These are phyloP conservation scores for Chaunax sp. DNA, from an alignment of 2,797 vertebrate species.

Conservation along the genomic window DNA sequence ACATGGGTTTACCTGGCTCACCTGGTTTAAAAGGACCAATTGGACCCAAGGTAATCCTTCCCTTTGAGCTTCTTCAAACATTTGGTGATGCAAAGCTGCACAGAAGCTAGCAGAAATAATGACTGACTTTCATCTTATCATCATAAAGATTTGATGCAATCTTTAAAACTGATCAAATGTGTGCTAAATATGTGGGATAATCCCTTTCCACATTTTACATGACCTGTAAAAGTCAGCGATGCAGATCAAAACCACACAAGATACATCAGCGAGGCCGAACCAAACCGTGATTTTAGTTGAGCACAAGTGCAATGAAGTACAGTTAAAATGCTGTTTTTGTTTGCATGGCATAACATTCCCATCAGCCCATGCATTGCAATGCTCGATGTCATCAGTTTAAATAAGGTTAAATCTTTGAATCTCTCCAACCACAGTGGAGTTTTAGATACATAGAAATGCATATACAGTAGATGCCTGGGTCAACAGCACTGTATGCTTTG, in stretches of 20 bases:
- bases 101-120: constrained; percentile 7
- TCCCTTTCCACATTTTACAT: constrained; percentile 6
- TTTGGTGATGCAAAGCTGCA: constrained; percentile 2
- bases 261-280: too few relatives aligned
- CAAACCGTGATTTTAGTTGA: too few relatives aligned
- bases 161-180: constrained; percentile 33
- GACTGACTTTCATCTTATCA: too few relatives aligned
- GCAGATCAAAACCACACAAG: too few relatives aligned
- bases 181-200: constrained; percentile 13
- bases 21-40: constrained; percentile 86
- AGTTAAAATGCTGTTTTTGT: too few relatives aligned
- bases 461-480: constrained; percentile 17
- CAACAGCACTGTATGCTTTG: constrained; percentile 42
- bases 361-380: too few relatives aligned
- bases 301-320: too few relatives aligned
- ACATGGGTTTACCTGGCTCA: constrained; percentile 86
- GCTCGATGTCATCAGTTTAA: constrained; percentile 1
- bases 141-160: constrained; percentile 9
- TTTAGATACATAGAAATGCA: constrained; percentile 14
- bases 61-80: constrained; percentile 14
- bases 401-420: too few relatives aligned
- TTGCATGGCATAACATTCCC: too few relatives aligned
- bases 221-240: constrained; percentile 31
- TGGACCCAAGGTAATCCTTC: constrained; percentile 88
- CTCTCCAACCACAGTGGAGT: neutral